phyloP scores from a whole-genome alignment of 2,113 vertebrate genomes.

The Perca schrenkii region DNA sequence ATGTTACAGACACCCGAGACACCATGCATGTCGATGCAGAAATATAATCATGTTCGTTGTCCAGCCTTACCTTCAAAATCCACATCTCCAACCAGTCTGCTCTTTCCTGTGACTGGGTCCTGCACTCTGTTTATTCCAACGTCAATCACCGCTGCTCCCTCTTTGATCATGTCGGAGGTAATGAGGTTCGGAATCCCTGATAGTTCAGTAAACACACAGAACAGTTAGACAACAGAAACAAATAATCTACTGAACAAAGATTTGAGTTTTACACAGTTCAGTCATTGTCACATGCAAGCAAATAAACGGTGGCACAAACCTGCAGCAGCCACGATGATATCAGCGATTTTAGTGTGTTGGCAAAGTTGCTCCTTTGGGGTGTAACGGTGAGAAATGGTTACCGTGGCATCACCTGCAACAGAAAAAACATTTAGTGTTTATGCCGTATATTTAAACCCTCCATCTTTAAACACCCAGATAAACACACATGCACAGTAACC shows the following conservation, averaged over 20 bases:
- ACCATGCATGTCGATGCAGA: not conserved
- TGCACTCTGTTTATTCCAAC: constrained; percentile 95
- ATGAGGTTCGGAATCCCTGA: constrained; percentile 97
- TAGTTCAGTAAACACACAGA: not conserved
- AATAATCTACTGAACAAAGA: not conserved
- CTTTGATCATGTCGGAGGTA: constrained; percentile 98
- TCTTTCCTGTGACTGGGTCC: constrained; percentile 90
- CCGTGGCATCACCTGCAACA: constrained; percentile 92
- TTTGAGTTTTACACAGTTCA: not conserved
- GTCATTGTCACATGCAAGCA: no score
- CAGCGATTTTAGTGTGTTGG: constrained; percentile 92
- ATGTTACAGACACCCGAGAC: not conserved
- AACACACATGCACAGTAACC: not conserved
- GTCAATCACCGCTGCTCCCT: constrained; percentile 94
- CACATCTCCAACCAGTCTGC: constrained; percentile 93
- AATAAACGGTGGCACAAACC: constrained; percentile 78
- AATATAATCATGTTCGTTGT: not conserved
- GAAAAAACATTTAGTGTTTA: not conserved
- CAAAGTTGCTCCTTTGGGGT: constrained; percentile 97
- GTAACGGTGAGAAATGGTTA: constrained; percentile 96
- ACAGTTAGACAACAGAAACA: constrained; percentile 1
- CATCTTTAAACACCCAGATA: not conserved
- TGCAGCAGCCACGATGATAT: constrained; percentile 95
- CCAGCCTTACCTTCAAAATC: constrained; percentile 93
- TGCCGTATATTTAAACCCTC: not conserved